A percentile compares a stretch with the other conserved stretches of the same genome.
Evolutionary conservation across 2,113 vertebrate species (phyloP).

Genomic region (Galbula dea): DNA sequence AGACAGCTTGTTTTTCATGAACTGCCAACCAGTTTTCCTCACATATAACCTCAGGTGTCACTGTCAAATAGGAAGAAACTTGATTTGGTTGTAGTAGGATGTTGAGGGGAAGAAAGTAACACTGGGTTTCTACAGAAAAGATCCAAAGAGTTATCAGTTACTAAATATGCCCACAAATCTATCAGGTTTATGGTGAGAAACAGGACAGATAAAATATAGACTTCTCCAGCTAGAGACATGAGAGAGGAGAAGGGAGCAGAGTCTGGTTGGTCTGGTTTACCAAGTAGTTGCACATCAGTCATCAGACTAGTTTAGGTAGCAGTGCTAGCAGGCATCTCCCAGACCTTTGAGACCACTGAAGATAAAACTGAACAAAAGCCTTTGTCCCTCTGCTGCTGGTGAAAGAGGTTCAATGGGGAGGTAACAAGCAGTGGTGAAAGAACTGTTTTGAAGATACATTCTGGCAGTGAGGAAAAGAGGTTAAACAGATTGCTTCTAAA

Average conservation of each 20-base stretch:
- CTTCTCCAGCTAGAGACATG: not conserved
- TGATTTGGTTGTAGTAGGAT: not conserved
- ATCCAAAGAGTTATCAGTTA: not conserved
- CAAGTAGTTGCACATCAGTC: not conserved
- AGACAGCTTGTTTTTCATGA: not conserved
- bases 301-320: not conserved
- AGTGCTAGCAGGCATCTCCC: not conserved
- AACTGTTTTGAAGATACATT: not conserved
- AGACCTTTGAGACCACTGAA: not conserved
- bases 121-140: not conserved
- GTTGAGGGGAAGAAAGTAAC: not conserved
- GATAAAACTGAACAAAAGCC: not conserved
- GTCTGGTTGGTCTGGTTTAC: not conserved
- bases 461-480: not conserved
- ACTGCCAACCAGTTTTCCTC: not conserved
- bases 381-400: not conserved
- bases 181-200: not conserved
- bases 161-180: not conserved
- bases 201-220: not conserved
- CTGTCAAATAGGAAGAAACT: not conserved
- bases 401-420: not conserved
- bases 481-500: not conserved
- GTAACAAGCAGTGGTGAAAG: not conserved
- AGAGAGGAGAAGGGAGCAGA: not conserved
- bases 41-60: not conserved